phyloP scores from a whole-genome alignment of 1,140 invertebrate genomes.

The Globodera rostochiensis region DNA sequence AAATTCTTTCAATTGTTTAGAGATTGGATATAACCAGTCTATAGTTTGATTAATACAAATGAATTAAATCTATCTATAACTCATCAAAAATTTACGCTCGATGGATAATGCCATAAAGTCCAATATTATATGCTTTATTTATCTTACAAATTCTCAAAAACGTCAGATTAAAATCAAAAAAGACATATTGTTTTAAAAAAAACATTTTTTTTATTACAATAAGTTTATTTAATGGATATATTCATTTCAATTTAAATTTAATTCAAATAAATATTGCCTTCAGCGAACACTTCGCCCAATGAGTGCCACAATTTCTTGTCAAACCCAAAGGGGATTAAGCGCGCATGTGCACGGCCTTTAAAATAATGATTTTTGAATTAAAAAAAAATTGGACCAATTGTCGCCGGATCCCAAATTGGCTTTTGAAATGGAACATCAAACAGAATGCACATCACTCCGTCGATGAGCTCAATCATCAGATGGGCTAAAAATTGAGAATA shows the following conservation, averaged over 20 bases:
- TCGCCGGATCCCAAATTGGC: constrained; percentile 56
- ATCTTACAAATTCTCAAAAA: constrained; percentile 13
- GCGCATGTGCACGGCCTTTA: constrained; percentile 49
- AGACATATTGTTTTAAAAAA: no score
- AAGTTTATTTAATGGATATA: no score
- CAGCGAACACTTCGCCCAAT: constrained; percentile 59
- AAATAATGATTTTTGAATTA: not conserved
- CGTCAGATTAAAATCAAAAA: no score
- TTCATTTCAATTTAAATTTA: no score
- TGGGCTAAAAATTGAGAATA: constrained; percentile 29
- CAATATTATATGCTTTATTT: not conserved
- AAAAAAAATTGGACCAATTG: constrained; percentile 41
- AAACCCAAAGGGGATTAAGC: constrained; percentile 55
- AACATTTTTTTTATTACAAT: no score
- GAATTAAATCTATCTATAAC: no score
- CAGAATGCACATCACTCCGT: constrained; percentile 54
- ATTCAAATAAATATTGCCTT: constrained; percentile 25
- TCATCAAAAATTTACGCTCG: no score
- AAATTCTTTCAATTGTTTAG: no score
- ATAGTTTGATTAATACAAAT: no score
- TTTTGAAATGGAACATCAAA: constrained; percentile 51
- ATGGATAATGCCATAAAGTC: no score
- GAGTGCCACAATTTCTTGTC: constrained; percentile 54
- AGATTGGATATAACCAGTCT: no score
- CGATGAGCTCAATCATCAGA: constrained; percentile 57